Evolutionary conservation across 2,888 invertebrate species (phyloP), one percentile per base, ranked within the genome.

Genomic region (Anagyrus pseudococci): DNA sequence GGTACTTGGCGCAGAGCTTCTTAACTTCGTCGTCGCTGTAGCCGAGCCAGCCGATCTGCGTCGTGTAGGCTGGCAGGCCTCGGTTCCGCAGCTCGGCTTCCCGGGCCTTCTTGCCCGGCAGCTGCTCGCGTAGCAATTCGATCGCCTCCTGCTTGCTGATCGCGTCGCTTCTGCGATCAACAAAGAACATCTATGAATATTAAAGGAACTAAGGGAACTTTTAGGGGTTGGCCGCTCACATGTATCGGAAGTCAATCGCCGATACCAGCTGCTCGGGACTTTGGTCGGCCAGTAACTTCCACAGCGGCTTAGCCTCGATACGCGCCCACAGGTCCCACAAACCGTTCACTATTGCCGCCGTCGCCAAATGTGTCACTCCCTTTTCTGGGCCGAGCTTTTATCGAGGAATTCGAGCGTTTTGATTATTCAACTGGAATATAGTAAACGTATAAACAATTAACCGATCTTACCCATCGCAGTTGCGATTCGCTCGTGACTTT

Each of bases 261-360:
- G 92, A 90, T n/a, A 94, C 89, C 29, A 96, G 81, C 75, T 89
- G 85, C 83, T 95, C 92, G 0, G 96, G 94, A 66, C 88, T 87
- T 86, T 96, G 86, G 73, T 96, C 95, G 0, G 85, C 86, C 2
- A 96, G 81, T 0, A 96, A 83, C 75, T 89, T 89, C 96, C 96
- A 96, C 0, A 96, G 79, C 0, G 96, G 94, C 79, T 95, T 94
- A 37, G 87, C 85, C 77, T 93, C 90, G 8, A 92, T 82, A 72
- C 91, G 88, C 0, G 90, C 94, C 95, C 95, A 95, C 56, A 96
- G 82, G 79, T 96, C 96, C 96, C 96, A 96, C 2, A 96, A 79
- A 1, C 94, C 91, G 80, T 96, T 96, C n/a, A 94, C 82, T 56
- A 96, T 87, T 8, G 94, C 95, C 0, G 93, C 94, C 2, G 89